Base-by-base conservation (phyloP, 2,113 vertebrate species). In the Pachycephala philippinensis region DNA sequence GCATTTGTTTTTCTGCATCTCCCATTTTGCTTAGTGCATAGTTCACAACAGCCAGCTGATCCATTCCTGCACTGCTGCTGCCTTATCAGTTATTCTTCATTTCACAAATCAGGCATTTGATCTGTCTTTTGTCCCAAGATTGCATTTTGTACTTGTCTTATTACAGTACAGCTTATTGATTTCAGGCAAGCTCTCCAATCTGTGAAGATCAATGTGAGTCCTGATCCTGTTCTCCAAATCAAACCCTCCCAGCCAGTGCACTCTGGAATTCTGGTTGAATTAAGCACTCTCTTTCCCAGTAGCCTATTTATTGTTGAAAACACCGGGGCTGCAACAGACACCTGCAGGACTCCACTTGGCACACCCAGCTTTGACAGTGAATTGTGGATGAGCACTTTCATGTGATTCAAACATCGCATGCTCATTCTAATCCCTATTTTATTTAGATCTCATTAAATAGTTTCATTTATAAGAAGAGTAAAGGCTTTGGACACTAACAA, bases 121-220 rank as follows among this genome's bases (percentile, higher is more conserved):
- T 77, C 35, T 30, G 11, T 23, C 28, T 91, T 95, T 95, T 91
- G 52, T 87, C 70, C 74, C 63, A 89, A 84, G 70, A 75, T 2
- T 76, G 89, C 21, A 39, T 94, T 95, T 89, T 76, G 11, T 90
- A 61, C 53, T 95, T 76, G 37, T 50, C 77, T 76, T 91, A 57
- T 85, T 71, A 82, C 56, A 91, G 69, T 61, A 72, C 23, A 65
- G 53, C 33, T 93, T 96, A 96, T 95, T 96, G 95, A 96, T 96
- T 95, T 92, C 74, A 91, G 93, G 71, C 87, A 76, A 89, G 81
- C 89, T 85, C 70, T 97, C 45, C 91, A 97, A 84, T 96, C 87
- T 95, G 87, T 92, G 87, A 96, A 83, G 93, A 95, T 94, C 95
- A 96, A 89, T 96, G 90, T 35, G 65, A 76, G 61, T 79, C 69